Evolutionary conservation across 2,888 invertebrate species (phyloP), one percentile per base, ranked within the genome.

Genomic region (Drosophila robusta): DNA sequence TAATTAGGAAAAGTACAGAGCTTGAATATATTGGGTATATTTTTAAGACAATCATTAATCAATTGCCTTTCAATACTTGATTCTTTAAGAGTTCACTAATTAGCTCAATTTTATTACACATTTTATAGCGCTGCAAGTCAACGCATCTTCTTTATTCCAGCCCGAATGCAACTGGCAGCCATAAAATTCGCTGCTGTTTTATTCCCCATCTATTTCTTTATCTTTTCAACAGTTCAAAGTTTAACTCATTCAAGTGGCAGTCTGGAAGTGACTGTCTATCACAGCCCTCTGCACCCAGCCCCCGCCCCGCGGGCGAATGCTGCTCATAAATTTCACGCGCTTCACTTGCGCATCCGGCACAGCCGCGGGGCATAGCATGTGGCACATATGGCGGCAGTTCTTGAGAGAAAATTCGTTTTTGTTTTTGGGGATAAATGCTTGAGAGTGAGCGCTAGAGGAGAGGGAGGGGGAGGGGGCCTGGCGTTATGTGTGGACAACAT

Each of bases 261-360:
- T 52, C 74, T 70, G 44, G 46, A 66, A 71, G 64, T 62, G 82
- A 71, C 79, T 79, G 82, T 63, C 86, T 82, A 75, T 82, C 80
- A 65, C 18, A 69, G 68, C 69, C 38, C 74, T 46, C 29, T 67
- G 51, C 29, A 9, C 24, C 32, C 56, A 18, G 51, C 51, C 14
- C 16, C 14, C 32, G 16, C 38, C 24, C 16, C 47, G 12, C 32
- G 42, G 54, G 44, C 14, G 50, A 42, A 42, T 34, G 60, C 22
- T 52, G 66, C 70, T 66, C 87, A 83, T 83, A 86, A 83, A 86
- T 83, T 86, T 86, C 80, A 78, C 80, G 86, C 83, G 81, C 85
- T 72, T 82, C 82, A 78, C 62, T 78, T 82, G 81, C 56, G 72
- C 83, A 82, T 82, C 82, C 82, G 82, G 74, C 75, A 58, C 46